A percentile compares a stretch with the other conserved stretches of the same genome.
phyloP scores from a whole-genome alignment of 2,113 vertebrate species.

The Ctenomys sociabilis region DNA sequence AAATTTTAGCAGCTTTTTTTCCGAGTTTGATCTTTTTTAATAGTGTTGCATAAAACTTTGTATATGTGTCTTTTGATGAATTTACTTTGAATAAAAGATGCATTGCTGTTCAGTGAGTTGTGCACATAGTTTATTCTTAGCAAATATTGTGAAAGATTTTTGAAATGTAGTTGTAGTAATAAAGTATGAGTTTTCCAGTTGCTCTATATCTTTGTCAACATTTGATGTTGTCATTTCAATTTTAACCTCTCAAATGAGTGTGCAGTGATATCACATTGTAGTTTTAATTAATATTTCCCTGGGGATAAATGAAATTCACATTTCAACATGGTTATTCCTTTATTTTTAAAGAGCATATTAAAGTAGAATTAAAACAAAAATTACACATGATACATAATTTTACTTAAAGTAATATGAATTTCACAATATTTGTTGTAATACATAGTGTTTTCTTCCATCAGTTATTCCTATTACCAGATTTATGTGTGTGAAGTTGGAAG shows the following conservation, averaged over 20 bases:
- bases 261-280: neutral
- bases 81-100: conserved; percentile 15
- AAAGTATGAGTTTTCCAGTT: conserved; percentile 38
- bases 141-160: conserved; percentile 7
- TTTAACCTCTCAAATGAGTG: neutral
- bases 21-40: neutral
- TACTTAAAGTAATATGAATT: no score
- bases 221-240: conserved; percentile 54
- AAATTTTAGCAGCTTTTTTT: neutral
- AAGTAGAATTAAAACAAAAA: no score
- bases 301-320: neutral
- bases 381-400: no score
- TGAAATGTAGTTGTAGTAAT: neutral
- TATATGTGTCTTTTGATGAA: neutral
- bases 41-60: neutral
- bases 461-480: no score
- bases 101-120: neutral
- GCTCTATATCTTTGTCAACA: conserved; percentile 59
- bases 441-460: no score
- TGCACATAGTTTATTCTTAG: neutral
- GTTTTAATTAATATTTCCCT: neutral
- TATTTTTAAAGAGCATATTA: no score
- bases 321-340: neutral
- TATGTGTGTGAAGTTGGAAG: no score
- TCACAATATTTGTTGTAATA: no score